These are phyloP conservation scores for Potamarius usumacintae DNA, from an alignment of 2,113 vertebrate genomes.

Conservation along the genomic window DNA sequence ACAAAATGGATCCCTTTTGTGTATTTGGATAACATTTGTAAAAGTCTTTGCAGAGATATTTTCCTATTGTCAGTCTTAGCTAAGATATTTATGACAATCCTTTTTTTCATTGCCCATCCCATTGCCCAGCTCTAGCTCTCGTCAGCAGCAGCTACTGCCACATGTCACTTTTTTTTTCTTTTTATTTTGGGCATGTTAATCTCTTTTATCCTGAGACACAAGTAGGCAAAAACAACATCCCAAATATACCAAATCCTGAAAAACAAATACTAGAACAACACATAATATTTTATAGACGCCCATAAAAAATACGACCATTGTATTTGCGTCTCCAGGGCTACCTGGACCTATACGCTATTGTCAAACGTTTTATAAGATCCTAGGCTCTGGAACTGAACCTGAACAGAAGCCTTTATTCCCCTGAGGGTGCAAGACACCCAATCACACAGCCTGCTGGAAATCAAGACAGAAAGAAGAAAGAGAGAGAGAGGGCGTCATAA, in stretches of 20 bases:
- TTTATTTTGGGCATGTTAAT: not conserved
- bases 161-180: no score
- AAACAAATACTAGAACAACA: not conserved
- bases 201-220: not conserved
- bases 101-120: not conserved
- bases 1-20: not conserved
- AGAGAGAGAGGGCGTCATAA: conserved; percentile 30
- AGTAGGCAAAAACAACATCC: not conserved
- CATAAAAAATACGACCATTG: not conserved
- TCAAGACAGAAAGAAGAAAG: conserved; percentile 39
- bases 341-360: conserved; percentile 5
- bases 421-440: conserved; percentile 34
- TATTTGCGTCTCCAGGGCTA: not conserved
- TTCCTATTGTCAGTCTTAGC: not conserved
- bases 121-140: not conserved
- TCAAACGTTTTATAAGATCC: conserved; percentile 11
- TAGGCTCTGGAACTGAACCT: conserved; percentile 17
- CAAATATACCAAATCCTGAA: not conserved
- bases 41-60: not conserved
- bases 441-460: conserved; percentile 47
- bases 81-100: not conserved
- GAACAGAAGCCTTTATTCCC: conserved; percentile 37
- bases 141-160: not conserved
- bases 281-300: not conserved
- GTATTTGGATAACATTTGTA: not conserved